These are phyloP conservation scores for Panagrolaimus sp. DNA, from an alignment of 1,140 invertebrate species.

Conservation along the genomic window DNA sequence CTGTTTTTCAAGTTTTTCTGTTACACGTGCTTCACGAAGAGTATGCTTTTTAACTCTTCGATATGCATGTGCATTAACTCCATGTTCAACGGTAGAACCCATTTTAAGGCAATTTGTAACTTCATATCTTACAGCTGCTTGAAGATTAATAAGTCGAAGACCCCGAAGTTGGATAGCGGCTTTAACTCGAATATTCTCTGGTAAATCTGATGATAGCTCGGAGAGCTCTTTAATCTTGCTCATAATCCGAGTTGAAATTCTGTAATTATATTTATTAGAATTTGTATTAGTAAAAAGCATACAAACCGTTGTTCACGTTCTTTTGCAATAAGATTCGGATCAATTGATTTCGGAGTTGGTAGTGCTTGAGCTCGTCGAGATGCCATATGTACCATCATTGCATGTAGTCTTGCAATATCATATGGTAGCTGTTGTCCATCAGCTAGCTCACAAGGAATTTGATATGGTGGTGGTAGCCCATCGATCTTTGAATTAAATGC, in stretches of 20 bases:
- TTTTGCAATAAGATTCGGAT: conserved; percentile 82
- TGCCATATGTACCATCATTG: conserved; percentile 45
- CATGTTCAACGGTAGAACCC: conserved; percentile 90
- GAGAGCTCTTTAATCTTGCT: conserved; percentile 61
- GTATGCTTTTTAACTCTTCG: conserved; percentile 90
- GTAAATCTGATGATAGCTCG: conserved; percentile 75
- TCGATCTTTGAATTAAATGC: conserved; percentile 12
- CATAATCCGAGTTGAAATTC: conserved; percentile 60
- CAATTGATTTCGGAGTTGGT: conserved; percentile 81
- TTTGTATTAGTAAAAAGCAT: not conserved
- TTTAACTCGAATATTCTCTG: conserved; percentile 81
- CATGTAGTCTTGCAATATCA: conserved; percentile 46
- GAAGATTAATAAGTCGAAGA: conserved; percentile 85
- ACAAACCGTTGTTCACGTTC: conserved; percentile 80
- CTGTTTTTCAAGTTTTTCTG: conserved; percentile 96
- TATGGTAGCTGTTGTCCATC: conserved; percentile 53
- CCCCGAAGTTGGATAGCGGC: conserved; percentile 89
- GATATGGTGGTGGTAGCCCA: not conserved
- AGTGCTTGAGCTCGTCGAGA: conserved; percentile 73
- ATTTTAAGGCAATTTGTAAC: conserved; percentile 79
- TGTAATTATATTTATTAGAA: conserved; percentile 36
- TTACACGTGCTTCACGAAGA: conserved; percentile 85
- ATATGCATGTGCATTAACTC: conserved; percentile 91
- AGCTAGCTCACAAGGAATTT: conserved; percentile 21
- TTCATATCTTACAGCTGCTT: conserved; percentile 69